Base-by-base conservation (phyloP, 37 sponge, comb jelly and placozoan species). In the Beroe forskalii region DNA sequence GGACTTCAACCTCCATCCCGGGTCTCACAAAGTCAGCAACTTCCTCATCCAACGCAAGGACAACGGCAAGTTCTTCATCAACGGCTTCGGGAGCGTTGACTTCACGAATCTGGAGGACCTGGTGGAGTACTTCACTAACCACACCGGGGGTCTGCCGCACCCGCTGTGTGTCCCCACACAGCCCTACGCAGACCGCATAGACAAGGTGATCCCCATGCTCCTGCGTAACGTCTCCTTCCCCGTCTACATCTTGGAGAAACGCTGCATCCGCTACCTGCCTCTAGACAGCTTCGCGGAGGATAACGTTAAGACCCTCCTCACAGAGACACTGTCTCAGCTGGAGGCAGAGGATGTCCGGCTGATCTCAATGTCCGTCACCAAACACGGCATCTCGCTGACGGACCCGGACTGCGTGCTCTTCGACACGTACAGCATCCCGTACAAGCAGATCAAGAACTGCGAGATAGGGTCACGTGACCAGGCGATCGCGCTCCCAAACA, bases 21-120 rank as follows among this genome's bases (percentile, higher is more conserved):
- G 86, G n/a, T 80, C 86, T 22, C 86, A 80, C 86, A 80, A 80
- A 43, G 86, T 80, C 86, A 80, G 86, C 55, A 80, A 80, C 30
- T 80, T 80, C 86, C 55, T 80, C 12, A 80, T 80, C 24, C 48
- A 38, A 22, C 27, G 86, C 17, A 80, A 80, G 3, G 86, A 80
- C 30, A 80, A 43, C 44, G 40, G 86, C 25, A 80, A 80, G 20
- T 38, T 80, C 55, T 80, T 80, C 30, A 80, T 80, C 55, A 80
- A 80, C 31, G 86, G 86, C 6, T 80, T 35, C 31, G 40, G 40
- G 24, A 30, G 40, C 3, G 86, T 80, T 43, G 86, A 80, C 55
- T 80, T 80, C 30, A 12, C 19, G 8, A 80, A 12, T n/a, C 55
- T 80, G 48, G 86, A 80, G 55, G 86, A 80, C 30, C 55, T 80